These are phyloP conservation scores for Serranus cabrilla DNA, from an alignment of 2,797 vertebrate genomes.

Conservation along the genomic window DNA sequence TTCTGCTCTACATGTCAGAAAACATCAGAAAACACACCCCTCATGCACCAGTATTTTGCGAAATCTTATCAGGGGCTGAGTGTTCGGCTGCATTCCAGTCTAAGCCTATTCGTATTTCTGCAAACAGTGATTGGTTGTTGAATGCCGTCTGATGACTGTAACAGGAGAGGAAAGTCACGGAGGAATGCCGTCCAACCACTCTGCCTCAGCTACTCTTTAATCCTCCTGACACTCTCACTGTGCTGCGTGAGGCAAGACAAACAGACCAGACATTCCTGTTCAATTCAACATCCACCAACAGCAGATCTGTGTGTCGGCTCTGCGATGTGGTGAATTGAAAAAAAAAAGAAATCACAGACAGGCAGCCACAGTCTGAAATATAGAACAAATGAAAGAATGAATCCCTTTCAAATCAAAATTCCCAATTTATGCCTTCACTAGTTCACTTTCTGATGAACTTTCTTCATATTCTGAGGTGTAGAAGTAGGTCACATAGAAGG, in stretches of 20 bases:
- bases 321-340: neutral
- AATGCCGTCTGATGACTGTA: constrained; percentile 54
- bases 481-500: constrained; percentile 40
- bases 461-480: neutral
- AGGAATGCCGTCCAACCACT: constrained; percentile 72
- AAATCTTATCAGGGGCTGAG: constrained; percentile 55
- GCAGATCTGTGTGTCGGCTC: neutral
- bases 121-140: constrained; percentile 51
- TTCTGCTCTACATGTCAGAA: neutral
- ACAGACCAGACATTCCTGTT: constrained; percentile 60
- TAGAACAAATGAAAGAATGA: constrained; percentile 1
- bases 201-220: constrained; percentile 66
- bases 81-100: constrained; percentile 56
- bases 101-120: constrained; percentile 57
- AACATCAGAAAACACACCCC: neutral
- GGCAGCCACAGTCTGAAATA: neutral
- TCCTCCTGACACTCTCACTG: constrained; percentile 67
- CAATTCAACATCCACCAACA: constrained; percentile 1
- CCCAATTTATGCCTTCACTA: neutral
- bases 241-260: constrained; percentile 50
- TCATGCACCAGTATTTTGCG: constrained; percentile 2
- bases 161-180: constrained; percentile 58
- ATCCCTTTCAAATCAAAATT: constrained; percentile 5
- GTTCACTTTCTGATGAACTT: neutral
- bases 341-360: neutral